Conservation (phyloP, 23 tunicate species). For the Oikopleura albicans region DNA sequence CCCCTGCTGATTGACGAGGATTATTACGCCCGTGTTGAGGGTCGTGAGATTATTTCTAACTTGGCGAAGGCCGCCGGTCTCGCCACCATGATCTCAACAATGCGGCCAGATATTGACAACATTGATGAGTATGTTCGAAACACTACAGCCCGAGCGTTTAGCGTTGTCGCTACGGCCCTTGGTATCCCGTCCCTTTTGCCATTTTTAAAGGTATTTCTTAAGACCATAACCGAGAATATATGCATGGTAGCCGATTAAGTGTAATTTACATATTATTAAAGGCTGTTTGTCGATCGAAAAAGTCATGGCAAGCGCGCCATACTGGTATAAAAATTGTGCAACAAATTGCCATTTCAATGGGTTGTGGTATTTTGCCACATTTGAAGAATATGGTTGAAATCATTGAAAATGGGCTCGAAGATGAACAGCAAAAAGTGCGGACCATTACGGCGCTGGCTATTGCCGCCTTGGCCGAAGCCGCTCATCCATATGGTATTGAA, state of each 20-base stretch:
- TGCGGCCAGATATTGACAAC: constrained; percentile 98
- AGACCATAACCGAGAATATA: no score
- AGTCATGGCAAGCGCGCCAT: constrained; percentile 99
- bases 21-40: constrained; percentile 95
- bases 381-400: constrained; percentile 82
- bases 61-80: constrained; percentile 95
- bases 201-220: no score
- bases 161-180: constrained; percentile 89
- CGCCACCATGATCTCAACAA: constrained; percentile 94
- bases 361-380: constrained; percentile 97
- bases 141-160: constrained; percentile 93
- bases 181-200: neutral
- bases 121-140: constrained; percentile 99
- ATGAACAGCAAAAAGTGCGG: constrained; percentile 88
- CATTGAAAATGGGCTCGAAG: constrained; percentile 88
- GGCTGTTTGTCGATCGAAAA: constrained; percentile 91
- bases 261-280: no score
- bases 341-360: constrained; percentile 96
- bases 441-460: constrained; percentile 96
- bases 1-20: constrained; percentile 96
- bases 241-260: no score
- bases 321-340: constrained; percentile 98
- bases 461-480: constrained; percentile 97
- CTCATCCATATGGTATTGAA: constrained; percentile 90
- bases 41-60: constrained; percentile 89